Base-by-base conservation (phyloP, 2,888 invertebrate species). In the Panopea generosa region DNA sequence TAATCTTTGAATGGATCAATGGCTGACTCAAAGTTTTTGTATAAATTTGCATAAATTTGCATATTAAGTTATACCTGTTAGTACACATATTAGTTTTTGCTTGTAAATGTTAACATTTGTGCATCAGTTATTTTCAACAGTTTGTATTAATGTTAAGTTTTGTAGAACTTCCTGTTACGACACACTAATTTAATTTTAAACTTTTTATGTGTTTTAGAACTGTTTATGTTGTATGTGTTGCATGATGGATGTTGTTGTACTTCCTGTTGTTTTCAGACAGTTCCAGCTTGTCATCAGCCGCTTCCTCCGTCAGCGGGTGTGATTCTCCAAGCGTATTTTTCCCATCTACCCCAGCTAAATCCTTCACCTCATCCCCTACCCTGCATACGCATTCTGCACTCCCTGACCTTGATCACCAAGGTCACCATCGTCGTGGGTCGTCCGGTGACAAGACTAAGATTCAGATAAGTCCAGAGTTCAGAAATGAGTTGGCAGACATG, bases 391-490 rank as follows among this genome's bases (percentile, higher is more conserved):
- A 79, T 20, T 69, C 74, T 52, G 9, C 56, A 20, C 62, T 62
- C 11, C 76, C 69, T 60, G 80, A 77, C 74, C 61, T 70, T 50
- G 52, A 57, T 40, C 43, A 24, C 33, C 63, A 63, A 33, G 79
- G 79, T 53, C 90, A 90, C 60, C 90, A 90, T 73, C 82, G 91
- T n/a, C 72, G 90, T 6, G 88, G 87, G 16, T 90, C 90, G 14
- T 90, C 90, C 0, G 90, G 89, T 24, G 90, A 91, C 84, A 90
- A 90, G 78, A 73, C 86, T 55, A 87, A 88, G 75, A 72, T 89
- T 55, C 86, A 88, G 75, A 83, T 90, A 56, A 90, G 89, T 69
- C 82, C 85, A 9, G 90, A 90, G 33, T 86, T 91, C 74, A 87
- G 85, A 79, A 84, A 82, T 52, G 90, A 90, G 70, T 85, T 90